A percentile compares a stretch with the other conserved stretches of the same genome.
These are phyloP conservation scores for Plotosus lineatus DNA, from an alignment of 2,113 vertebrate genomes.

Conservation along the genomic window DNA sequence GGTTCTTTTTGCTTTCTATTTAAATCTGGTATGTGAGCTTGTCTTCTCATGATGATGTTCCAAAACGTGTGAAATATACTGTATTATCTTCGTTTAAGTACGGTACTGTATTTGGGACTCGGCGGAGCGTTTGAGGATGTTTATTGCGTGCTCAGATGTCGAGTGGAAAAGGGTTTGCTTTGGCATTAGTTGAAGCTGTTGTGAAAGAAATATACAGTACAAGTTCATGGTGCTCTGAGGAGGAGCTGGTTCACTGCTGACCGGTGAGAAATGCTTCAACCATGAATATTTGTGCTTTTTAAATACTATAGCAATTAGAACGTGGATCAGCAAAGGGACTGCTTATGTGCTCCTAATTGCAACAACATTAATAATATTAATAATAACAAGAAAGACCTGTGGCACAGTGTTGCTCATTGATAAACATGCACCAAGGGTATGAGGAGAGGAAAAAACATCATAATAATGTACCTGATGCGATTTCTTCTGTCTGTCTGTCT, in stretches of 20 bases:
- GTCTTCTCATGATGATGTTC: background rate
- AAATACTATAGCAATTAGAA: background rate
- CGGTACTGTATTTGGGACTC: conserved; percentile 3
- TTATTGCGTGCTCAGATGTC: conserved; percentile 3
- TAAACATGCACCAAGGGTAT: background rate
- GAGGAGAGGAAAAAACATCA: background rate
- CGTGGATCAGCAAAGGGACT: no score
- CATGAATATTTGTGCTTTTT: background rate
- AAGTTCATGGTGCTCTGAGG: background rate
- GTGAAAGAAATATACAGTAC: background rate
- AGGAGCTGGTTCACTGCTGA: background rate
- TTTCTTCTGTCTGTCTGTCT: no score
- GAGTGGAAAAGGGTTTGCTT: conserved; percentile 11
- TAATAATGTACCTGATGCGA: background rate
- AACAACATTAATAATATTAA: background rate
- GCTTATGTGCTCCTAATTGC: no score
- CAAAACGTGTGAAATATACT: conserved; percentile 19
- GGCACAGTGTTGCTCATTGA: background rate
- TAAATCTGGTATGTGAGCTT: background rate
- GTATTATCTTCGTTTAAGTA: background rate
- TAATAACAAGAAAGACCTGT: background rate
- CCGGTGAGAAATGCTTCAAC: background rate
- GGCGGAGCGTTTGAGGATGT: background rate
- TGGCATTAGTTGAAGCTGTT: conserved; percentile 3
- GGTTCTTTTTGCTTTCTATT: conserved; percentile 10